Evolutionary conservation across 2,888 invertebrate species (phyloP).

Genomic region (Erebia aethiops): DNA sequence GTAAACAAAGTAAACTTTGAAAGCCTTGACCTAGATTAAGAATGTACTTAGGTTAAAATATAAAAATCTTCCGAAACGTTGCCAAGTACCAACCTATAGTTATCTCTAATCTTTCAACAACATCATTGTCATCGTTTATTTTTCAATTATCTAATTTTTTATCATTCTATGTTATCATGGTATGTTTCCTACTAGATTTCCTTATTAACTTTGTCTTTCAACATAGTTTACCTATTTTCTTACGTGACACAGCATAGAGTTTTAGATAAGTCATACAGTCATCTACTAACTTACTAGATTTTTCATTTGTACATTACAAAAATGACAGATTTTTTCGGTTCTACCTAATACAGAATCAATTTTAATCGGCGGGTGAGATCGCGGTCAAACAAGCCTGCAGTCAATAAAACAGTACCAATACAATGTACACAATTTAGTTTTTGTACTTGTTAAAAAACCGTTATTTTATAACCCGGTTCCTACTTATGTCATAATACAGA

Average conservation of each 20-base stretch:
- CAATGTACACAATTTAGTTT: neutral
- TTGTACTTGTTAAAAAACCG: neutral
- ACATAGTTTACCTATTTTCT: neutral
- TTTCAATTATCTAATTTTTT: no score
- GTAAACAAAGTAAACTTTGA: no score
- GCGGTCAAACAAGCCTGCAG: neutral
- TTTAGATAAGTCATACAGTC: neutral
- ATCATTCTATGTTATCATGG: no score
- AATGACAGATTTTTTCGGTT: neutral
- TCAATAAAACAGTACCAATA: neutral
- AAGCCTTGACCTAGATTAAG: no score
- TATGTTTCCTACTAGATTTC: no score
- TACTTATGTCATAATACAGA: neutral
- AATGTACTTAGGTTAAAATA: no score
- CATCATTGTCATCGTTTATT: no score
- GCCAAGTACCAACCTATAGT: no score
- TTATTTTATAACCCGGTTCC: neutral
- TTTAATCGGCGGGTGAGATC: neutral
- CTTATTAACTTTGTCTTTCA: no score
- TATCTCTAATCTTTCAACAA: no score
- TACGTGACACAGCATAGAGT: neutral
- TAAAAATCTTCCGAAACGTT: no score
- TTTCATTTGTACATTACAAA: neutral
- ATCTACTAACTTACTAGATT: no score
- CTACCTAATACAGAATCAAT: neutral